Evolutionary conservation across 2,113 vertebrate species (phyloP).

Genomic region (Carassius gibelio): DNA sequence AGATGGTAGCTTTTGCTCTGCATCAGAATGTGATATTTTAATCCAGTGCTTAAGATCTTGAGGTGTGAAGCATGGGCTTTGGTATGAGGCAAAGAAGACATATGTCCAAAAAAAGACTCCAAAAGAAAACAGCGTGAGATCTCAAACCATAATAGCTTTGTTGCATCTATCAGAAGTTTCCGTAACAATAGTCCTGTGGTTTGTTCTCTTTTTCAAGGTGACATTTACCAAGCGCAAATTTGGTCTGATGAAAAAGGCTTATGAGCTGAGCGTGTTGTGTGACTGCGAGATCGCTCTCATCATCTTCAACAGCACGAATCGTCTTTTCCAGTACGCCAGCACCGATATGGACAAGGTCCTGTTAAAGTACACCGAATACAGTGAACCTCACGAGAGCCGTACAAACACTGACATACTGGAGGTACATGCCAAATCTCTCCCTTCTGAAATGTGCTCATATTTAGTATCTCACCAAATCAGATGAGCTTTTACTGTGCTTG

Average conservation of each 20-base stretch:
- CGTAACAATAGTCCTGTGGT: conserved; percentile 16
- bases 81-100: neutral
- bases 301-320: too few species aligned
- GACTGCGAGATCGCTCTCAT: too few species aligned
- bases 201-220: conserved; percentile 73
- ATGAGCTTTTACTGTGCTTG: neutral
- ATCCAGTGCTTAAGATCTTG: neutral
- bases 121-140: neutral
- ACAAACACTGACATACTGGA: conserved; percentile 93
- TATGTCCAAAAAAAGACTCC: conserved; percentile 12
- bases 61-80: neutral
- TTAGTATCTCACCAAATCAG: neutral
- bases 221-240: conserved; percentile 97
- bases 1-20: too few species aligned
- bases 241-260: conserved; percentile 97
- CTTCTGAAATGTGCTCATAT: neutral
- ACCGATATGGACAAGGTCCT: conserved; percentile 85
- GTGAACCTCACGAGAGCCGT: conserved; percentile 93
- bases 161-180: neutral
- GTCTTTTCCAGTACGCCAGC: too few species aligned
- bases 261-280: conserved; percentile 75
- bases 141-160: conserved; percentile 2
- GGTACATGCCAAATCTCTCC: conserved; percentile 67
- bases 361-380: conserved; percentile 96
- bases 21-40: conserved; percentile 9